These are phyloP conservation scores for Thamnophis sirtalis DNA, from an alignment of 2,113 vertebrate genomes.

Conservation along the genomic window DNA sequence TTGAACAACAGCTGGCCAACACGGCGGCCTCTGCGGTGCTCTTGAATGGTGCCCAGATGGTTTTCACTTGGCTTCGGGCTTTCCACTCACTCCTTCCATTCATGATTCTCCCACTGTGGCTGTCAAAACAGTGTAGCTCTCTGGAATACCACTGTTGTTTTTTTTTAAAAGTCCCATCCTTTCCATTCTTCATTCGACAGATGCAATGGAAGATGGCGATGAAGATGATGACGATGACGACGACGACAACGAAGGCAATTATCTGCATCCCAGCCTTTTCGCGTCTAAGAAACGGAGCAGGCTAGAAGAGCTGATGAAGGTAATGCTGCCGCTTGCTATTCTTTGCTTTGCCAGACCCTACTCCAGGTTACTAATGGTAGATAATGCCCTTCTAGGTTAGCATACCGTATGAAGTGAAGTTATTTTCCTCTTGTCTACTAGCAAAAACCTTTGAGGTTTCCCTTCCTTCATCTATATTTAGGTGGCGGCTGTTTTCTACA, in stretches of 20 bases:
- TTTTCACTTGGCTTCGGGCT: not conserved
- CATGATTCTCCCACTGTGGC: not conserved
- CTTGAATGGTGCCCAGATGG: not conserved
- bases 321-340: not conserved
- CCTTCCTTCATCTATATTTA: not conserved
- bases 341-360: not conserved
- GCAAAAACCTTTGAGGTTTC: not conserved
- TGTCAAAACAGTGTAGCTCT: not conserved
- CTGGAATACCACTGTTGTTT: not conserved
- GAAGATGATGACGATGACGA: constrained; percentile 69
- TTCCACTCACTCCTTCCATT: not conserved
- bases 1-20: not conserved
- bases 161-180: constrained; percentile 1
- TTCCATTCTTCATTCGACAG: constrained; percentile 48
- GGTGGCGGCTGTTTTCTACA: not conserved
- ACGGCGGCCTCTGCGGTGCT: not conserved
- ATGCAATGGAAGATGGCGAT: constrained; percentile 50
- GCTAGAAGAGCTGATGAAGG: constrained; percentile 92
- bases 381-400: not conserved
- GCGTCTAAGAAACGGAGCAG: constrained; percentile 86
- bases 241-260: constrained; percentile 81
- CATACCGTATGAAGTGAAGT: not conserved
- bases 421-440: not conserved
- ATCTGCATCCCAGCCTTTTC: constrained; percentile 94
- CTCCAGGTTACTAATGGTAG: not conserved